A percentile compares a stretch with the other conserved stretches of the same genome.
Conservation (phyloP, 1,140 invertebrate genomes). For the Paracyclopina nana region DNA sequence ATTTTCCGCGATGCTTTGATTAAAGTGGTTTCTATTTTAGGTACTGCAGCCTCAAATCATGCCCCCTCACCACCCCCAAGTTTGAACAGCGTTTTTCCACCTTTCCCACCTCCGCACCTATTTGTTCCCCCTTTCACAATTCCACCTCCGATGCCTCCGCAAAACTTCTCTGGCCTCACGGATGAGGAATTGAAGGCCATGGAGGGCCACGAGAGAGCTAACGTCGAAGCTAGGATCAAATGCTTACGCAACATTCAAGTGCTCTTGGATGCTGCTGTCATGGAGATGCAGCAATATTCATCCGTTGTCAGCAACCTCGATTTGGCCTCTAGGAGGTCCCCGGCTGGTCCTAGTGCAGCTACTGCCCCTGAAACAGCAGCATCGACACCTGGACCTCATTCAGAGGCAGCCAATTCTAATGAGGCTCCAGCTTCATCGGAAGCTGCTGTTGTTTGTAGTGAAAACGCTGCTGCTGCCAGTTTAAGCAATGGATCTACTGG, state of each 20-base stretch:
- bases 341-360: too few relatives aligned
- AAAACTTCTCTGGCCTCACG: constrained; percentile 33
- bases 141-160: constrained; percentile 2
- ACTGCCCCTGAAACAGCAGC: too few relatives aligned
- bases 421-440: too few relatives aligned
- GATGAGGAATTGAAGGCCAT: constrained; percentile 62
- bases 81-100: too few relatives aligned
- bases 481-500: too few relatives aligned
- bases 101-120: constrained; percentile 16
- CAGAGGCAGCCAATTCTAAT: too few relatives aligned
- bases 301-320: too few relatives aligned
- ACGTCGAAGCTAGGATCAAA: constrained; percentile 71
- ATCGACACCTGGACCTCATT: too few relatives aligned
- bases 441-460: too few relatives aligned
- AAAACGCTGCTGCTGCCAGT: too few relatives aligned
- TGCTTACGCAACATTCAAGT: constrained; percentile 63
- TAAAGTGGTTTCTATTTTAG: background rate
- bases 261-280: constrained; percentile 63
- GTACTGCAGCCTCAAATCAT: background rate
- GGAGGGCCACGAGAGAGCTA: constrained; percentile 65
- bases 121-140: background rate
- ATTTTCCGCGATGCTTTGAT: too few relatives aligned
- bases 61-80: background rate
- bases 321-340: too few relatives aligned
- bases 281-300: constrained; percentile 73